These are phyloP conservation scores for Spinus pinus DNA, from an alignment of 2,797 vertebrate genomes.

Conservation along the genomic window DNA sequence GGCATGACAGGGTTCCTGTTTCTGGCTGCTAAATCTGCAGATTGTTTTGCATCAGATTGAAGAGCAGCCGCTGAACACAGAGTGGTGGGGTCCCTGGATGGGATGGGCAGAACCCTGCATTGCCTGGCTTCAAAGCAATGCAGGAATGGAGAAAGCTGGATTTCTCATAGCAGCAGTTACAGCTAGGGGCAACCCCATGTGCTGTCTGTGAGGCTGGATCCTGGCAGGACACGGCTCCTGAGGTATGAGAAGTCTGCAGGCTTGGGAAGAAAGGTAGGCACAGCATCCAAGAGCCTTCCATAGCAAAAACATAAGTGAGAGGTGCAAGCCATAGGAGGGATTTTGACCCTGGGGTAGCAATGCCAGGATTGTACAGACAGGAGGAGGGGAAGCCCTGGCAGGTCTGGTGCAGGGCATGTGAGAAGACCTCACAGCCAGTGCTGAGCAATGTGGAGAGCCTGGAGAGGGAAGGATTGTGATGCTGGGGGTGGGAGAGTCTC, in stretches of 20 bases:
- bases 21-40: neutral
- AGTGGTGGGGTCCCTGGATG: neutral
- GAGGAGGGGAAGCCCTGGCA: fast-evolving
- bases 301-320: neutral
- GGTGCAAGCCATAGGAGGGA: fast-evolving
- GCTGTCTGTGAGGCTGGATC: neutral
- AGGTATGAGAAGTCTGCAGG: neutral
- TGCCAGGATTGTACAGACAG: neutral
- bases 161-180: neutral
- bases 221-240: neutral
- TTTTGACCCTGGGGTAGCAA: neutral
- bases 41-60: neutral
- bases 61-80: neutral
- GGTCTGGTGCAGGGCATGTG: fast-evolving
- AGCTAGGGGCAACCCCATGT: neutral
- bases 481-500: neutral
- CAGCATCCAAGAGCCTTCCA: neutral
- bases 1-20: fast-evolving
- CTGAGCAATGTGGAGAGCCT: neutral
- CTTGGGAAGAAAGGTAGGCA: neutral
- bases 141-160: neutral
- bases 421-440: neutral
- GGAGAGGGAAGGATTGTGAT: neutral
- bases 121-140: neutral
- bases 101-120: neutral